Evolutionary conservation across 2,797 vertebrate species (phyloP).

Genomic region (Gallinago nigripennis): DNA sequence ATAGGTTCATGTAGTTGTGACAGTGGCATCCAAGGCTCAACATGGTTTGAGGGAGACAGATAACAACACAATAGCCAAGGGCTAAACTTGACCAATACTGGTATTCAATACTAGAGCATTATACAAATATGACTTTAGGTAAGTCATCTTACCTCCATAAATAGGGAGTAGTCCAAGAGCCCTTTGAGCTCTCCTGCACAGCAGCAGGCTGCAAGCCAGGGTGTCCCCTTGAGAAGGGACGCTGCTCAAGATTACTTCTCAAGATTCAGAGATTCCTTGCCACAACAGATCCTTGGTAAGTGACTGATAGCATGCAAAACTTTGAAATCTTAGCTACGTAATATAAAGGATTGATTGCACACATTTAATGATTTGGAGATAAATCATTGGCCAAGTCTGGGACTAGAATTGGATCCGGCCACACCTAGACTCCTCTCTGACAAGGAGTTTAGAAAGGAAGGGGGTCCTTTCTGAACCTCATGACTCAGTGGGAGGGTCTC

Average conservation of each 20-base stretch:
- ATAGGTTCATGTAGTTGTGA: neutral
- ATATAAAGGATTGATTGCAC: neutral
- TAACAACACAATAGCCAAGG: neutral
- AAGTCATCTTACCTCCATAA: neutral
- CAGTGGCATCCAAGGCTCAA: neutral
- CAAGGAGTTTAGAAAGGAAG: neutral
- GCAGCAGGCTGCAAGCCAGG: neutral
- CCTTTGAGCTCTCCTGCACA: neutral
- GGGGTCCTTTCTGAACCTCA: neutral
- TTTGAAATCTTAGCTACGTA: neutral
- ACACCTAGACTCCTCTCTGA: neutral
- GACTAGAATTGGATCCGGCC: neutral
- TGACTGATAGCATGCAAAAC: neutral
- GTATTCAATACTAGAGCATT: neutral
- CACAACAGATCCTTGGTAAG: neutral
- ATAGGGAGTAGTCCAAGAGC: neutral
- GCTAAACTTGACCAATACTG: neutral
- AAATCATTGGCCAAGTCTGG: neutral
- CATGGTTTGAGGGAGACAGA: neutral
- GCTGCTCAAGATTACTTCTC: neutral
- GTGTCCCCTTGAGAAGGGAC: neutral
- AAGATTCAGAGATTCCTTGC: neutral
- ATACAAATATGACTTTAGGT: neutral
- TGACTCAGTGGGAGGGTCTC: neutral
- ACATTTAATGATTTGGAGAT: neutral